These are phyloP conservation scores for Colostygia pectinataria DNA, from an alignment of 2,888 invertebrate genomes.

Conservation along the genomic window DNA sequence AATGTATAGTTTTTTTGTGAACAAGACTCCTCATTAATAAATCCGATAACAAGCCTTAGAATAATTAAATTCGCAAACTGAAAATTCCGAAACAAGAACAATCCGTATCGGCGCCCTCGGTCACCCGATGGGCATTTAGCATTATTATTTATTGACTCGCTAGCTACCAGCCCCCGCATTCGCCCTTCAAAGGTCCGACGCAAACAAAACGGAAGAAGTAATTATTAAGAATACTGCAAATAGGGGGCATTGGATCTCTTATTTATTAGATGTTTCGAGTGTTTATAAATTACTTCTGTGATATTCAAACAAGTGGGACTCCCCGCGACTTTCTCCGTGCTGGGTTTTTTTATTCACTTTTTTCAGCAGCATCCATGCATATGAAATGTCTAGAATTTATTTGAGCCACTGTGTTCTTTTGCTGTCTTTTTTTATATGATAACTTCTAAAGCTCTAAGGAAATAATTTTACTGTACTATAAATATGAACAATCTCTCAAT, in stretches of 20 bases:
- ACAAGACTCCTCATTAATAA: too few species aligned
- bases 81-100: conserved; percentile 36
- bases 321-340: too few species aligned
- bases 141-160: conserved; percentile 80
- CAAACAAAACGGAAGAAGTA: conserved; percentile 81
- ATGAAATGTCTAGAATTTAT: too few species aligned
- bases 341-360: too few species aligned
- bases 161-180: conserved; percentile 58
- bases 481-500: background rate
- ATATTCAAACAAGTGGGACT: too few species aligned
- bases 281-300: conserved; percentile 31
- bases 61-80: conserved; percentile 5
- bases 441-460: background rate
- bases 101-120: conserved; percentile 49
- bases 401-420: too few species aligned
- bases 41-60: too few species aligned
- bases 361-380: too few species aligned
- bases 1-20: too few species aligned
- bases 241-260: conserved; percentile 55
- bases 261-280: conserved; percentile 55
- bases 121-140: conserved; percentile 72
- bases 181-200: conserved; percentile 55
- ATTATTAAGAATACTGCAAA: conserved; percentile 81
- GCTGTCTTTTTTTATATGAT: too few species aligned
- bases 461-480: background rate